phyloP scores from a whole-genome alignment of 2,113 vertebrate species.

The Scytalopus superciliaris region DNA sequence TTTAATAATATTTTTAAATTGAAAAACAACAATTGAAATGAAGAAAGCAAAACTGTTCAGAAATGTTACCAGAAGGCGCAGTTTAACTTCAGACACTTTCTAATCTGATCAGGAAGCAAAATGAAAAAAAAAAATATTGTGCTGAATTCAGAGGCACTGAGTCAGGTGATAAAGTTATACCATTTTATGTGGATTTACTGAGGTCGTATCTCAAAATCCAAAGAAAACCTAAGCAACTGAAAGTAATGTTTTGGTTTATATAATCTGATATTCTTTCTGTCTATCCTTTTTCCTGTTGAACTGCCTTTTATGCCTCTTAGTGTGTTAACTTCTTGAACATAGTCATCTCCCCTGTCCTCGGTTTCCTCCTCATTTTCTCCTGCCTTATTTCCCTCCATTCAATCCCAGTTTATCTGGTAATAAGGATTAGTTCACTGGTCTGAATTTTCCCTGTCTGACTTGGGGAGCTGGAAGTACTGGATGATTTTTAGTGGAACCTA shows the following conservation, averaged over 20 bases:
- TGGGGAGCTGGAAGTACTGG: background rate
- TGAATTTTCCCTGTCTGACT: background rate
- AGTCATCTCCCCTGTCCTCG: background rate
- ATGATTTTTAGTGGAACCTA: background rate
- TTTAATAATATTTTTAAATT: slow-evolving; percentile 19
- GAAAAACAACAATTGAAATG: background rate
- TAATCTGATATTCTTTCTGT: background rate
- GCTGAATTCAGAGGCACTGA: background rate
- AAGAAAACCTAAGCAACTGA: background rate
- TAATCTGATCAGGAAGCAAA: background rate
- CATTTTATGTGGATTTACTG: background rate
- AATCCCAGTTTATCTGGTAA: background rate
- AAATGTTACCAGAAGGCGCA: background rate
- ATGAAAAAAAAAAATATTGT: background rate
- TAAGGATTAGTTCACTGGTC: background rate
- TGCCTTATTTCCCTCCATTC: background rate
- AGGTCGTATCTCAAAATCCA: background rate
- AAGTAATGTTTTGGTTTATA: background rate
- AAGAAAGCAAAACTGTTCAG: background rate
- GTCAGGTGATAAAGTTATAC: background rate
- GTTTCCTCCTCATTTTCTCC: background rate
- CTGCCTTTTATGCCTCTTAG: background rate
- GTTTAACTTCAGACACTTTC: background rate
- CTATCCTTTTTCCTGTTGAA: background rate
- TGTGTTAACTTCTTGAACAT: background rate